Evolutionary conservation across 2,113 vertebrate species (phyloP), one percentile per base, ranked within the genome.

Genomic region (Catharus fuscescens): DNA sequence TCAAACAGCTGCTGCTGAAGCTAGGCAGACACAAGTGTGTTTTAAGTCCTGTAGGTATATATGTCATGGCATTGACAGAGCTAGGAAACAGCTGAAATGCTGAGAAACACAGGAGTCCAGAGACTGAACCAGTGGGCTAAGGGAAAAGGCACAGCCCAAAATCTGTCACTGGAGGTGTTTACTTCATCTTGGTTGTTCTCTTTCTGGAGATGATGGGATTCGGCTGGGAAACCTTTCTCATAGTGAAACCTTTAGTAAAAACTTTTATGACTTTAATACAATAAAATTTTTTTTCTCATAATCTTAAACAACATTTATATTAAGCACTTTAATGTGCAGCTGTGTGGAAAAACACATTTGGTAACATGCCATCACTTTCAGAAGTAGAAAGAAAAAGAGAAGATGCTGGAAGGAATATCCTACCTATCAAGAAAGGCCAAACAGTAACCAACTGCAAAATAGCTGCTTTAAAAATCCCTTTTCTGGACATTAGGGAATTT

Each of bases 31-130:
- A 34, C 12, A 36, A 29, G 20, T 31, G 56, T 61, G 12, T 16
- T 71, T 67, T 12, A 69, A 53, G n/a, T 73, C 11, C 64, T 50
- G 34, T 14, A 80, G 42, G 14, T 34, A 21, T 0, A 0, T 12
- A 12, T 29, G 32, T 42, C 29, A 11, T 18, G 40, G 62, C 23
- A 40, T 40, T 83, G 9, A 8, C 17, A 29, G 71, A 73, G 17
- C 23, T 61, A 54, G n/a, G 65, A 74, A 70, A 80, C 5, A n/a
- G 36, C 19, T 76, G 64, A 47, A 86, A 48, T 5, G 1, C 7
- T 32, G 20, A 32, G 59, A 76, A 74, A 61, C 12, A 48, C 20
- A 69, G 60, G 52, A 45, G 12, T 64, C 45, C 45, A 48, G 2
- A 23, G 71, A 4, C 2, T 19, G 62, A 82, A 64, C 13, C 26